These are phyloP conservation scores for Larimichthys crocea DNA, from an alignment of 2,113 vertebrate species.

Conservation along the genomic window DNA sequence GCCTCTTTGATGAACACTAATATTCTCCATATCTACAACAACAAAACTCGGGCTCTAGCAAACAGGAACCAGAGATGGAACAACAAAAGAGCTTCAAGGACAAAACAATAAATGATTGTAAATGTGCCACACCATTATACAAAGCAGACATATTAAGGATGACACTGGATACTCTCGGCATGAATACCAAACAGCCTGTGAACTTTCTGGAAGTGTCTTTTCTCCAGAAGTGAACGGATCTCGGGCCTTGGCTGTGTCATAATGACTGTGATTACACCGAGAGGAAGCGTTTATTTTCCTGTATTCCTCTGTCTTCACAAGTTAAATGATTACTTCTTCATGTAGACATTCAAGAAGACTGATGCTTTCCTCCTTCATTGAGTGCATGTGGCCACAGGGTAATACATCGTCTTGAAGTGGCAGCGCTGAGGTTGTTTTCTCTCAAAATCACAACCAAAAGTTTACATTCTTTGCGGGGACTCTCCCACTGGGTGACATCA, in stretches of 20 bases:
- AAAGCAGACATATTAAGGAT: conserved; percentile 28
- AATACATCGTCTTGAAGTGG: conserved; percentile 16
- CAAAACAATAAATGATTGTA: conserved; percentile 33
- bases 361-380: conserved; percentile 29
- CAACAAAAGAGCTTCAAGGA: conserved; percentile 30
- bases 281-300: conserved; percentile 49
- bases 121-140: conserved; percentile 29
- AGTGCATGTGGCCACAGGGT: conserved; percentile 16
- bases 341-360: conserved; percentile 22
- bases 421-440: conserved; percentile 30
- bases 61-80: conserved; percentile 25
- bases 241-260: conserved; percentile 23
- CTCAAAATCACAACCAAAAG: conserved; percentile 29
- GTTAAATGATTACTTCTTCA: conserved; percentile 33
- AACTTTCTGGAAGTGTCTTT: conserved; percentile 13
- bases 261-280: conserved; percentile 54
- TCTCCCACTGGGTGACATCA: conserved; percentile 21
- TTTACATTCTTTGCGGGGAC: conserved; percentile 40
- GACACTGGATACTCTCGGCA: conserved; percentile 21
- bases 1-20: background rate
- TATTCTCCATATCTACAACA: conserved; percentile 5
- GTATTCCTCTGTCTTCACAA: conserved; percentile 17
- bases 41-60: conserved; percentile 9
- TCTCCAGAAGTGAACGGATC: conserved; percentile 7
- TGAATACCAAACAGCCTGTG: conserved; percentile 17